phyloP scores from a whole-genome alignment of 2,888 invertebrate species.

The Agapetus fuscipes region DNA sequence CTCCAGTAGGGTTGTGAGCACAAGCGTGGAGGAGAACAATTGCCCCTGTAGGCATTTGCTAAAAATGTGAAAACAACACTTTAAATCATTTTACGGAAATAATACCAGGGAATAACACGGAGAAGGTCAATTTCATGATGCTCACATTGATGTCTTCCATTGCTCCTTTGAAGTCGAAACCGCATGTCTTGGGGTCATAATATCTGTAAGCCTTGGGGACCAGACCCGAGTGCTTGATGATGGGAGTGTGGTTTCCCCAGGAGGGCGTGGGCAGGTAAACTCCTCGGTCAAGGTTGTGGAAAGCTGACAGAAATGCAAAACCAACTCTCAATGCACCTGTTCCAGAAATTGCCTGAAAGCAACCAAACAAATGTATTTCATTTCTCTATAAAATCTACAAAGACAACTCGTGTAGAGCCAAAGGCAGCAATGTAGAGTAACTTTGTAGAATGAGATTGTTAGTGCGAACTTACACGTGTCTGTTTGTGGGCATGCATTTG shows the following conservation, averaged over 20 bases:
- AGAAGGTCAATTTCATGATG: too few species aligned
- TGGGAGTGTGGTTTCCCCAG: constrained; percentile 97
- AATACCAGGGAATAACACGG: neutral
- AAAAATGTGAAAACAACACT: too few species aligned
- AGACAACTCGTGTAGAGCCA: too few species aligned
- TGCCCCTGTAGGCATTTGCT: constrained; percentile 89
- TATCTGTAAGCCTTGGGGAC: constrained; percentile 86
- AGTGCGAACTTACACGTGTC: too few species aligned
- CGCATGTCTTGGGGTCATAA: constrained; percentile 88
- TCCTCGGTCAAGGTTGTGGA: constrained; percentile 70
- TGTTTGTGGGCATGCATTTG: too few species aligned
- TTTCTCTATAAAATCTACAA: too few species aligned
- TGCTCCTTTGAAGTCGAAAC: constrained; percentile 84
- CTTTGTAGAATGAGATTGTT: too few species aligned
- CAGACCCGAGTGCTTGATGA: constrained; percentile 83
- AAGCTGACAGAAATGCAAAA: constrained; percentile 74
- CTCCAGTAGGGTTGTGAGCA: constrained; percentile 97
- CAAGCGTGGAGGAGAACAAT: constrained; percentile 92
- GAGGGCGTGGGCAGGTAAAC: constrained; percentile 87
- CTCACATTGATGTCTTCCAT: constrained; percentile 79
- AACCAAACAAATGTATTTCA: too few species aligned
- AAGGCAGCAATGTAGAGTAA: too few species aligned
- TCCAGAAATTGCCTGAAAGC: constrained; percentile 81
- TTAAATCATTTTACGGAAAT: neutral
- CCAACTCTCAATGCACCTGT: constrained; percentile 95